These are phyloP conservation scores for Drosophila tristis DNA, from an alignment of 1,140 invertebrate genomes.

Conservation along the genomic window DNA sequence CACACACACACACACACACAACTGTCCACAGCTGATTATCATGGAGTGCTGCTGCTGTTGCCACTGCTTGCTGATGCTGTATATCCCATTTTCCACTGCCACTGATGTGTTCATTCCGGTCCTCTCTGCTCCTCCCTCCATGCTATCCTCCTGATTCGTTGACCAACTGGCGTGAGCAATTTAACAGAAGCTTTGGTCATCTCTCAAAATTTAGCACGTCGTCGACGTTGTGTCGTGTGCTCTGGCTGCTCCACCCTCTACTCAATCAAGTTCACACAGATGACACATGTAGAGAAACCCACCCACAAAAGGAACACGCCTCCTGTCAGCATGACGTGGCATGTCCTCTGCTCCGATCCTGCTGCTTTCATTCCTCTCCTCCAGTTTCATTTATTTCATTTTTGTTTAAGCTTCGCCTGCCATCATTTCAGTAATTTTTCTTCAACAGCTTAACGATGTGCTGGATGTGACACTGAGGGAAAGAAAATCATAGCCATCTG, in stretches of 20 bases:
- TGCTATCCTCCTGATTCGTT: background rate
- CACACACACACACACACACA: slow-evolving; percentile 13
- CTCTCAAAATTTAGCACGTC: slow-evolving; percentile 73
- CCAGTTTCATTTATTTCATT: slow-evolving; percentile 53
- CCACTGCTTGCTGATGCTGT: background rate
- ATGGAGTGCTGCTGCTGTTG: slow-evolving; percentile 25
- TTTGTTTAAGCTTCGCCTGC: slow-evolving; percentile 58
- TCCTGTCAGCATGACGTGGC: slow-evolving; percentile 61
- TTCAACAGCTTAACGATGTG: slow-evolving; percentile 53
- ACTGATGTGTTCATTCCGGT: slow-evolving; percentile 50
- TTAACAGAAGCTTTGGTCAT: slow-evolving; percentile 72
- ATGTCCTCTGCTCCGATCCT: slow-evolving; percentile 44
- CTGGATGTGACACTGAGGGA: too few relatives aligned
- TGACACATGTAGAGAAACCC: slow-evolving; percentile 47
- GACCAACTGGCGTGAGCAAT: slow-evolving; percentile 49
- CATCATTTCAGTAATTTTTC: slow-evolving; percentile 56
- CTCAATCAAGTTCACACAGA: slow-evolving; percentile 52
- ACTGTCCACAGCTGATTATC: slow-evolving; percentile 56
- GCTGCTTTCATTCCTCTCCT: slow-evolving; percentile 30
- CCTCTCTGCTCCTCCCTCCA: background rate
- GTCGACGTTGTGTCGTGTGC: slow-evolving; percentile 19
- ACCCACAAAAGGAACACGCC: slow-evolving; percentile 17
- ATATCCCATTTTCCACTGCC: slow-evolving; percentile 42
- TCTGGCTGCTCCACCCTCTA: slow-evolving; percentile 1
- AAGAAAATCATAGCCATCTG: too few relatives aligned